Base-by-base conservation (phyloP, 2,797 vertebrate species). In the Myotis pilosus region DNA sequence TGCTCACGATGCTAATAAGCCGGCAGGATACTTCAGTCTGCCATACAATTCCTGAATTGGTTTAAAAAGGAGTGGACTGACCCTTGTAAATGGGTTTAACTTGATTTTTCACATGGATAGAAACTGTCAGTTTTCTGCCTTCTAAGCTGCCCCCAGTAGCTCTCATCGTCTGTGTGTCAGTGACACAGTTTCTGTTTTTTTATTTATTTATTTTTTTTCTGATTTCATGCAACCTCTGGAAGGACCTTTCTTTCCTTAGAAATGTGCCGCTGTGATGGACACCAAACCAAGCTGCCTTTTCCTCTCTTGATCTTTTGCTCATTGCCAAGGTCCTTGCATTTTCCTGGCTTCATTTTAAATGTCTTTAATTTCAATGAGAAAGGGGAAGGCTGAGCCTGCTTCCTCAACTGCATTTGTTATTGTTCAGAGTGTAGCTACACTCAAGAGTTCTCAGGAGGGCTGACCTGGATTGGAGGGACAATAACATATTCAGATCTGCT, bases 71-170 rank as follows among this genome's bases (percentile, higher is more conserved):
- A 89, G 75, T 28, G n/a, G 90, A 75, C 75, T 96, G 96, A 97
- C 96, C 97, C 97, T 95, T 81, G 88, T 84, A 95, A 96, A 95
- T 94, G 92, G 96, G 93, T 96, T 96, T 94, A 96, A 96, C 93
- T 94, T 90, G 92, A 88, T 75, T 97, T 96, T 85, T 96, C 96
- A 93, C 94, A 60, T 79, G 95, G 96, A 79, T 94, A 84, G 88
- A 81, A 93, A 41, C 93, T 93, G 94, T 94, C 95, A 95, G 64
- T 91, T 87, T 94, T 68, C 88, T 97, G 97, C 95, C 95, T 91
- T 85, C 66, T n/a, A 20, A 10, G 47, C 92, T 93, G 95, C 90
- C 81, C 82, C 3, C 51, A 49, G 82, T 5, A n/a, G 44, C 78
- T 79, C 76, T 86, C 36, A 47, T 74, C 75, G 82, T 89, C 76